Base-by-base conservation (phyloP, 2,113 vertebrate genomes). In the Thermophis baileyi region DNA sequence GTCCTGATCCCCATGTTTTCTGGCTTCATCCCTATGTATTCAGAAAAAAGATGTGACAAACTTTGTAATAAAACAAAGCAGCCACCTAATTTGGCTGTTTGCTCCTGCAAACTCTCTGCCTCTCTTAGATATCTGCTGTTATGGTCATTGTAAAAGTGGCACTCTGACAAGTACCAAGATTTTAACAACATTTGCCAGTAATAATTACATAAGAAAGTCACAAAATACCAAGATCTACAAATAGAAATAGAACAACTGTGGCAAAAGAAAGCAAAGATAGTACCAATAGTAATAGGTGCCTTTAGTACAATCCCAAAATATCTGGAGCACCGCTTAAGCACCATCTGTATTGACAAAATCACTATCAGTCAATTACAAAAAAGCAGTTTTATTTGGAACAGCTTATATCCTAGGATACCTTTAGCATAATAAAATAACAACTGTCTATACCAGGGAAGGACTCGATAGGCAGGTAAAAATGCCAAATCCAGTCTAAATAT, bases 1-100 rank as follows among this genome's bases (percentile, higher is more conserved):
- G 49, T 81, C 16, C 63, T 63, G 57, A 81, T 74, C 6, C 5
- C 40, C 1, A 51, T 14, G 49, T 74, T 22, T 14, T 81, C 30
- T 16, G 20, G 8, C 18, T 69, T 50, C 27, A 50, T 69, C 46
- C 46, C 30, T 74, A 27, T 63, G 22, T 63, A 90, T 69, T 69
- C 57, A 63, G 27, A 46, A 89, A 46, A 57, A 35, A 57, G 24
- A 27, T 25, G 8, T 55, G 16, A 57, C 18, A 85, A 44, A 57
- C 47, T 81, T n/a, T 25, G 20, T 90, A 81, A 57, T 49, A n/a
- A 91, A 90, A 40, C 93, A 88, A 89, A 94, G 85, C 11, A 55
- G 46, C 93, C 95, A 95, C 94, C 89, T 95, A 92, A 85, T 90
- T 89, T 87, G 88, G 60, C 94, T 85, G 22, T 18, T 95, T 94